A percentile compares a stretch with the other conserved stretches of the same genome.
These are phyloP conservation scores for Apteryx owenii DNA, from an alignment of 2,113 vertebrate species.

Conservation along the genomic window DNA sequence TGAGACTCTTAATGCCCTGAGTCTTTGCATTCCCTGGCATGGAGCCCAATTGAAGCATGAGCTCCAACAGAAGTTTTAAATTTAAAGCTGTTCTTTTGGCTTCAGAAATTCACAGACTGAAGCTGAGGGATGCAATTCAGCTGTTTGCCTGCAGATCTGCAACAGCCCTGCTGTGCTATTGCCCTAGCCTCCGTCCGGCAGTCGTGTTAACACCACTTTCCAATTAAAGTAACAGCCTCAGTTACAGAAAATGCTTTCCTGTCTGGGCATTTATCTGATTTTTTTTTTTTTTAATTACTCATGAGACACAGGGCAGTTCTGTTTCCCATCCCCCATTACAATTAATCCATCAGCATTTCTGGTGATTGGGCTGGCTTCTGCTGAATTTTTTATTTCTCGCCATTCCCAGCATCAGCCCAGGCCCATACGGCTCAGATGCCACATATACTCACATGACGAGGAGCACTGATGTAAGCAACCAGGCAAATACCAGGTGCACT, in stretches of 20 bases:
- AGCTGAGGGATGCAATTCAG: slow-evolving; percentile 27
- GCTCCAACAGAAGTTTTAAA: slow-evolving; percentile 53
- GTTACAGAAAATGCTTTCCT: slow-evolving; percentile 37
- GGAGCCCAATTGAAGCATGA: slow-evolving; percentile 42
- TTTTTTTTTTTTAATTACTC: neutral
- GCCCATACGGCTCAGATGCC: neutral
- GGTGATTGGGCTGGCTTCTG: neutral
- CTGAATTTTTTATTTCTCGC: neutral
- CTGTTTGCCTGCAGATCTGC: slow-evolving; percentile 46
- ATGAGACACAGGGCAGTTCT: neutral
- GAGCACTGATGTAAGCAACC: neutral
- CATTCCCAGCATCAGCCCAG: neutral
- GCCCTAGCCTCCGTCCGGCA: neutral
- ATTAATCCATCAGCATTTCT: neutral
- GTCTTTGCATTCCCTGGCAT: slow-evolving; percentile 36
- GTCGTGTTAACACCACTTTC: slow-evolving; percentile 41
- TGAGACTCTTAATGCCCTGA: slow-evolving; percentile 24
- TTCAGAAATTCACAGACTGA: slow-evolving; percentile 18
- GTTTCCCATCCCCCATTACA: neutral
- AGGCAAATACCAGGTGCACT: neutral
- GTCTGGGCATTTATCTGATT: neutral
- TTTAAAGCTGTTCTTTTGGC: slow-evolving; percentile 63
- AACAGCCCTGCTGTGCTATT: slow-evolving; percentile 28
- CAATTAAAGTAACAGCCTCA: slow-evolving; percentile 29
- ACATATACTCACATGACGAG: neutral